Percentiles rank a stretch among this genome's conserved stretches.
These are phyloP conservation scores for Hirtodrosophila cameraria DNA, from an alignment of 2,888 invertebrate genomes.

Conservation along the genomic window DNA sequence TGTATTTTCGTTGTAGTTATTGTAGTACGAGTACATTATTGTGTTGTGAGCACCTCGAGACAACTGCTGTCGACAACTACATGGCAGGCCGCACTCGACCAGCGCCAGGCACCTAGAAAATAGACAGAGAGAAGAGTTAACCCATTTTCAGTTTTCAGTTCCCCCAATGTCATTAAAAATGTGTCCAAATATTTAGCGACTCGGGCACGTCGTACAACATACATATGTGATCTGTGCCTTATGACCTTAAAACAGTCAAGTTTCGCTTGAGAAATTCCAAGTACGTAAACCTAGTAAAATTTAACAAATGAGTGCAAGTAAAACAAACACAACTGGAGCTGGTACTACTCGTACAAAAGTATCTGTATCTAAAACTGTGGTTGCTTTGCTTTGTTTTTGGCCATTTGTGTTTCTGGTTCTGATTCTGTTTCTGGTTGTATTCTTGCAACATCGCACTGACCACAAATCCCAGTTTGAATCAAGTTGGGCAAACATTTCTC, in stretches of 20 bases:
- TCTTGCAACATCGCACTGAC: constrained; percentile 45
- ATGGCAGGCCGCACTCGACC: constrained; percentile 52
- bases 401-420: constrained; percentile 27
- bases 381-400: constrained; percentile 13
- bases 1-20: too few relatives aligned
- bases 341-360: constrained; percentile 4
- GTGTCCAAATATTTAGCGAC: constrained; percentile 50
- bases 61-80: constrained; percentile 42
- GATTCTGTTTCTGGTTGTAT: constrained; percentile 23
- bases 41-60: constrained; percentile 31
- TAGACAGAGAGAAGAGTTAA: constrained; percentile 49
- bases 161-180: constrained; percentile 47
- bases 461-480: constrained; percentile 25
- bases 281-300: constrained; percentile 45
- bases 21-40: too few relatives aligned
- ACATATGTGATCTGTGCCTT: constrained; percentile 50
- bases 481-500: constrained; percentile 47
- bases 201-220: too few relatives aligned
- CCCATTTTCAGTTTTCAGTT: constrained; percentile 48
- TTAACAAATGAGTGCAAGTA: constrained; percentile 47
- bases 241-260: constrained; percentile 72
- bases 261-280: constrained; percentile 72
- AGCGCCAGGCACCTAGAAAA: constrained; percentile 62
- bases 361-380: constrained; percentile 17
- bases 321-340: constrained; percentile 29